Conservation (phyloP, 1,140 invertebrate species). For the Magallana gigas region DNA sequence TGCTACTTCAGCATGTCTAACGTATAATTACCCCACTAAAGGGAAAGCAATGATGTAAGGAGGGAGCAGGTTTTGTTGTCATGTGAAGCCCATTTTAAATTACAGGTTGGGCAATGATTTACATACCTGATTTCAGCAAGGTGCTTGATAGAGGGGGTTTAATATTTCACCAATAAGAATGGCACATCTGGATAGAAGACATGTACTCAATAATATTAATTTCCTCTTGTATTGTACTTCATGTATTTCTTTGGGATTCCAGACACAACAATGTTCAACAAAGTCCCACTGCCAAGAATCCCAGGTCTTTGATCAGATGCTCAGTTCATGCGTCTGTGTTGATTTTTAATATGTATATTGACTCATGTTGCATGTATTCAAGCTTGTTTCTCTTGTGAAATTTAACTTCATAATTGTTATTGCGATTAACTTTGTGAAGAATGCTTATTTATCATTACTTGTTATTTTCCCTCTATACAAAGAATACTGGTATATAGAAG, state of each 20-base stretch:
- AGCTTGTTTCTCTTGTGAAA: too few relatives aligned
- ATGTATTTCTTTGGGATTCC: not conserved
- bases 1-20: not conserved
- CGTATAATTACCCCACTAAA: not conserved
- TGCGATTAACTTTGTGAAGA: too few relatives aligned
- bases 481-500: too few relatives aligned
- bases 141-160: not conserved
- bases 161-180: not conserved
- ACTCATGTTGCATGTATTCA: too few relatives aligned
- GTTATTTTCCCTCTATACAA: too few relatives aligned
- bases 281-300: too few relatives aligned
- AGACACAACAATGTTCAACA: not conserved
- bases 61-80: not conserved
- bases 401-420: too few relatives aligned
- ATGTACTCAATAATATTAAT: conserved; percentile 1
- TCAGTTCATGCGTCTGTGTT: too few relatives aligned
- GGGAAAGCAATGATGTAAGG: not conserved
- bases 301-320: too few relatives aligned
- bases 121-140: not conserved
- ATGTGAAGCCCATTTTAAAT: not conserved
- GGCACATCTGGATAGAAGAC: not conserved
- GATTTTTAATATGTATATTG: too few relatives aligned
- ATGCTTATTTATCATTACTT: too few relatives aligned
- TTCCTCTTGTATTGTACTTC: not conserved
- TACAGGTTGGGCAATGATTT: not conserved